Evolutionary conservation across 2,888 invertebrate species (phyloP), one percentile per base, ranked within the genome.

Genomic region (Actias luna): DNA sequence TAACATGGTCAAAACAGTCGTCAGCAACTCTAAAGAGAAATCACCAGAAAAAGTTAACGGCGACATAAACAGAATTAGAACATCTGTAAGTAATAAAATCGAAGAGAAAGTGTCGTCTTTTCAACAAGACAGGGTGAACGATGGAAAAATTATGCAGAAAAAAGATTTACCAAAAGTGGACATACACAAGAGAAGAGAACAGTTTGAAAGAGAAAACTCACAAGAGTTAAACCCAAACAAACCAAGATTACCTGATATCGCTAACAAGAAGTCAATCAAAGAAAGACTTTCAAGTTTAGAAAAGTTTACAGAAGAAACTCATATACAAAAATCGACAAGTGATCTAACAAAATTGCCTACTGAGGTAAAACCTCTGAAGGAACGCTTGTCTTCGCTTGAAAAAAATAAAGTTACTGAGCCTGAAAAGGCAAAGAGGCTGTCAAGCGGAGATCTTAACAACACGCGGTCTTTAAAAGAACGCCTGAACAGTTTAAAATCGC

Each of bases 171-270:
- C 96, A n/a, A 97, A 97, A 92, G 96, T 97, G 29, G 95, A 97
- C 81, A 95, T 97, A 70, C 94, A 95, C 64, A 97, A 97, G 87
- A 93, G 97, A 72, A 95, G 97, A 74, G 97, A 97, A 84, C 94
- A 97, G 65, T 97, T 97, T 76, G 97, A 97, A 84, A 94, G 94
- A 72, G 95, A 95, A 73, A 94, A 93, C 72, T 93, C 93, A 39
- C 92, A 89, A 70, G 93, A 94, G 77, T 79, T 87, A 65, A 90
- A 88, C 74, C 82, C 80, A 60, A 93, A 87, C 69, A 90, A 93
- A 77, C 87, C 94, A 67, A 94, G 94, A 74, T 74, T 91, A 72
- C 93, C 94, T 82, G 95, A 95, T 75, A 94, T 95, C 68, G 88
- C 92, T 29, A 94, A 94, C 70, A 93, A 95, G 69, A 95, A 94